Evolutionary conservation across 2,888 invertebrate genomes (phyloP).

Genomic region (Physocephala rufipes): DNA sequence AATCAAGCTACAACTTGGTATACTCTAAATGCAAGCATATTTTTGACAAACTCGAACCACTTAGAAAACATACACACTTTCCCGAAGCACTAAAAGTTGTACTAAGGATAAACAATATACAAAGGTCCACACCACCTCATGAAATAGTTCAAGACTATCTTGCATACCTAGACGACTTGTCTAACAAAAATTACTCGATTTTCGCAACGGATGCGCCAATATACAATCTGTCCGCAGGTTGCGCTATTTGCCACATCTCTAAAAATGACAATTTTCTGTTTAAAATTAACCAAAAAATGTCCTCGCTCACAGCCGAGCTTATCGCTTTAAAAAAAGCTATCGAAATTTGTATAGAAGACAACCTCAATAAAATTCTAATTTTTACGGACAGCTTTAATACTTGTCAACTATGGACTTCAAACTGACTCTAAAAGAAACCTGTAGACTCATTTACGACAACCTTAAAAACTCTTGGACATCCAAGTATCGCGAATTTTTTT

Average conservation of each 20-base stretch:
- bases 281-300: neutral
- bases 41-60: neutral
- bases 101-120: too few relatives aligned
- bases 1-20: neutral
- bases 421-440: neutral
- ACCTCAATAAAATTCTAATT: neutral
- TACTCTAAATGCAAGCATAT: neutral
- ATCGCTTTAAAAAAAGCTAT: slow-evolving; percentile 22
- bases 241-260: too few relatives aligned
- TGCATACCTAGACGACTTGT: neutral
- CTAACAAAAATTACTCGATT: neutral
- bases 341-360: slow-evolving; percentile 24
- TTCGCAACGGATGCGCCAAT: slow-evolving; percentile 2
- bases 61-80: neutral
- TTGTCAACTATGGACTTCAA: neutral
- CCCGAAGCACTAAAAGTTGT: too few relatives aligned
- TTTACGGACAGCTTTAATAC: slow-evolving; percentile 29
- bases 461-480: too few relatives aligned
- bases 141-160: too few relatives aligned
- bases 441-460: too few relatives aligned
- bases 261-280: slow-evolving; percentile 16
- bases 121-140: neutral
- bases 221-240: too few relatives aligned
- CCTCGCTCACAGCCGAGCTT: slow-evolving; percentile 15
- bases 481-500: too few relatives aligned